Conservation (phyloP, 2,113 vertebrate genomes). For the Benitochromis conjunctus region DNA sequence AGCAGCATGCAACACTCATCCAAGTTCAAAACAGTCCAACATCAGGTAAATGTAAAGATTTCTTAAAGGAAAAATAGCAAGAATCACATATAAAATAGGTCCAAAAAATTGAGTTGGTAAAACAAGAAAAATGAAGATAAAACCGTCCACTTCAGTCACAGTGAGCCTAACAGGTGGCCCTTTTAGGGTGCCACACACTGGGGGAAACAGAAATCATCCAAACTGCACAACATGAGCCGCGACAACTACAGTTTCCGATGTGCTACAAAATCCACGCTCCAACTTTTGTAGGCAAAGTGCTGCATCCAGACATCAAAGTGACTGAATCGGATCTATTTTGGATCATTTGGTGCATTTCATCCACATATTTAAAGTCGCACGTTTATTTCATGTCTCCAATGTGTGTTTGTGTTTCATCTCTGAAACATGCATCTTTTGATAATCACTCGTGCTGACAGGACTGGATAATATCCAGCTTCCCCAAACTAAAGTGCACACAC, state of each 20-base stretch:
- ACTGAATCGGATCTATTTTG: background rate
- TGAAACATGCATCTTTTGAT: no score
- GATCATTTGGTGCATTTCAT: background rate
- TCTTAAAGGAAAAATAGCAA: background rate
- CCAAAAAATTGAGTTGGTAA: background rate
- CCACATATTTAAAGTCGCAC: background rate
- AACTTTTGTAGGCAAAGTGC: background rate
- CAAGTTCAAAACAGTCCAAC: background rate
- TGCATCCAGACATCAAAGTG: background rate
- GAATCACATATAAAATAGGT: background rate
- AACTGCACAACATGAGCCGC: background rate
- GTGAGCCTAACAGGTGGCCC: background rate
- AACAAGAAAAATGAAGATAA: background rate
- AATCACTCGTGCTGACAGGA: background rate
- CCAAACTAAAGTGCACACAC: background rate
- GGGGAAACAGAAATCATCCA: background rate
- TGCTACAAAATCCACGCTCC: background rate
- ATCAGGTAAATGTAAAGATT: background rate
- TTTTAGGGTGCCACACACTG: background rate
- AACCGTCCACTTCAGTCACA: background rate
- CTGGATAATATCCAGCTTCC: background rate
- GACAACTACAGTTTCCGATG: background rate
- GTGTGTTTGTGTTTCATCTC: no score
- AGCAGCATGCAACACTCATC: background rate
- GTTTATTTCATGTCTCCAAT: background rate